These are phyloP conservation scores for Aphodius granarius DNA, from an alignment of 2,888 invertebrate species.

Conservation along the genomic window DNA sequence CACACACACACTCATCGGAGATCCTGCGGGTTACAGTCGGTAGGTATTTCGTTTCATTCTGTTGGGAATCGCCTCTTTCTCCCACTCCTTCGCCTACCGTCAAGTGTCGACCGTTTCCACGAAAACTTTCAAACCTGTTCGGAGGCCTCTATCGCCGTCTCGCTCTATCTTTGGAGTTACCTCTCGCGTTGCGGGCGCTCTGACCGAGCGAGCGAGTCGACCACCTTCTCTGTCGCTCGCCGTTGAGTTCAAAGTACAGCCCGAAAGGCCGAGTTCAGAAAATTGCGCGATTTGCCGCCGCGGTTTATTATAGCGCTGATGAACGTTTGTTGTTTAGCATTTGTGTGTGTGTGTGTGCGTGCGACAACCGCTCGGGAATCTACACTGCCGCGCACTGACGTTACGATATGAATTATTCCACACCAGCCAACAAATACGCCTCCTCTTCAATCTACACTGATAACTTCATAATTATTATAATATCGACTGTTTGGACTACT, in stretches of 20 bases:
- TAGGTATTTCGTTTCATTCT: conserved; percentile 48
- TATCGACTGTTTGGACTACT: neutral
- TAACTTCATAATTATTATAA: neutral
- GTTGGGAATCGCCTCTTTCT: conserved; percentile 34
- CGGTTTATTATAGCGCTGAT: neutral
- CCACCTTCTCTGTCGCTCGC: conserved; percentile 23
- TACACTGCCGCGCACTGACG: neutral
- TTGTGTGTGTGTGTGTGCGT: neutral
- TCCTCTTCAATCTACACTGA: neutral
- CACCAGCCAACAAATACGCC: neutral
- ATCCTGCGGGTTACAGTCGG: neutral
- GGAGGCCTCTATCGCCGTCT: conserved; percentile 41
- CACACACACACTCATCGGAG: conserved; percentile 35
- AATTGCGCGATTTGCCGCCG: neutral
- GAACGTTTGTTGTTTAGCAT: neutral
- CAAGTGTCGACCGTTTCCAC: conserved; percentile 14
- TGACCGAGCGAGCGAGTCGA: conserved; percentile 23
- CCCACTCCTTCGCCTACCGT: conserved; percentile 30
- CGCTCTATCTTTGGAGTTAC: conserved; percentile 53
- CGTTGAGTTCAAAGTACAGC: conserved; percentile 37
- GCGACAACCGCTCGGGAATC: neutral
- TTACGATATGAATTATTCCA: neutral
- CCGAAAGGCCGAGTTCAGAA: conserved; percentile 17
- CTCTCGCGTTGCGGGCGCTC: conserved; percentile 36
- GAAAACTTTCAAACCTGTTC: conserved; percentile 55